Evolutionary conservation across 2,797 vertebrate species (phyloP).

Genomic region (Sebastes vulpes): DNA sequence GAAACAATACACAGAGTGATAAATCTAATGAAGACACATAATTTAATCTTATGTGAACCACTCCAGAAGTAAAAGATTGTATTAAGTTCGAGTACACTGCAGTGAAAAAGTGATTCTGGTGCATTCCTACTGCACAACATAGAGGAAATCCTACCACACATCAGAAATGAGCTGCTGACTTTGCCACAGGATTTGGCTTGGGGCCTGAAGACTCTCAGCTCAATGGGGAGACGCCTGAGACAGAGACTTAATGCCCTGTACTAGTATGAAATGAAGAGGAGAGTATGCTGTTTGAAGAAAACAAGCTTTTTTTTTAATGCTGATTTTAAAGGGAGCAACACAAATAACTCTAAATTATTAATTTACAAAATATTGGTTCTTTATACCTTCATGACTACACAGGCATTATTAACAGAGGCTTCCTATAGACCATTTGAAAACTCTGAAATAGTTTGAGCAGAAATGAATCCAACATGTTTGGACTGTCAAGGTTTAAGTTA

Average conservation of each 20-base stretch:
- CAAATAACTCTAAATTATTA: conserved; percentile 17
- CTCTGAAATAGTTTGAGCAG: background rate
- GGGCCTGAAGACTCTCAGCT: conserved; percentile 54
- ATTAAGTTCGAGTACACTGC: conserved; percentile 20
- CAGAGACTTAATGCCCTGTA: conserved; percentile 34
- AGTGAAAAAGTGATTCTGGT: conserved; percentile 30
- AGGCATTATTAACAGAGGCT: background rate
- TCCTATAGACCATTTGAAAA: background rate
- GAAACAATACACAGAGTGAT: background rate
- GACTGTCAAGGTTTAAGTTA: conserved; percentile 38
- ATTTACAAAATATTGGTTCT: conserved; percentile 6
- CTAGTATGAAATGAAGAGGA: conserved; percentile 44
- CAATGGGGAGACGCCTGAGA: conserved; percentile 51
- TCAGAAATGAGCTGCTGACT: conserved; percentile 69
- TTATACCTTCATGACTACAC: background rate
- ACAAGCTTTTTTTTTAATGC: conserved; percentile 1
- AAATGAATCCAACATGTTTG: conserved; percentile 11
- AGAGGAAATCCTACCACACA: conserved; percentile 62
- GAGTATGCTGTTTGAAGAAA: conserved; percentile 27
- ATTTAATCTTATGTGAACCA: background rate
- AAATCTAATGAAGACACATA: background rate
- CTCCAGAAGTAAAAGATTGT: background rate
- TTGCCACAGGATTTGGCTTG: conserved; percentile 73
- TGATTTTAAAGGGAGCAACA: conserved; percentile 5
- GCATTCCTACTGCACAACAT: conserved; percentile 43